Evolutionary conservation across 2,113 vertebrate species (phyloP).

Genomic region (Mesitornis unicolor): DNA sequence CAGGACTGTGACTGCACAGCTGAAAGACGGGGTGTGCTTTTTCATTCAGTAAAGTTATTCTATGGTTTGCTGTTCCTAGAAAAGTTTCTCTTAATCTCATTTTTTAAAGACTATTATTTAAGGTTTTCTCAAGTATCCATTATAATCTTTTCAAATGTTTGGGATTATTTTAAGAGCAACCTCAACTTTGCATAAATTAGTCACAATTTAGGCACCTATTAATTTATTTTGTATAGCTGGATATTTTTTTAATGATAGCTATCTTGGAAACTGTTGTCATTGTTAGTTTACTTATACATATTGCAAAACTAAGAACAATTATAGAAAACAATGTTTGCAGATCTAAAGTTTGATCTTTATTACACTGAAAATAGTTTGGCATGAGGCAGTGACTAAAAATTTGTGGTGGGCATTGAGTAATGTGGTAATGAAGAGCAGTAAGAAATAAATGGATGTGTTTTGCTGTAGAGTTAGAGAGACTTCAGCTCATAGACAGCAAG

Average conservation of each 20-base stretch:
- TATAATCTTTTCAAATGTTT: background rate
- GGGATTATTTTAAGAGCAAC: background rate
- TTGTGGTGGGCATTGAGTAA: background rate
- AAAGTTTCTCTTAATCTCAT: background rate
- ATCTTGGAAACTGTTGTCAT: background rate
- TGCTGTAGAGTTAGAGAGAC: background rate
- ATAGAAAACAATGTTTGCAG: background rate
- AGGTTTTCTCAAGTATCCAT: background rate
- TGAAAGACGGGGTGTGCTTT: background rate
- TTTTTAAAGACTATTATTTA: background rate
- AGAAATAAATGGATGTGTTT: background rate
- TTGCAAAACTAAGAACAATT: background rate
- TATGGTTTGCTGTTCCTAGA: background rate
- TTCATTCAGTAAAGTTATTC: background rate
- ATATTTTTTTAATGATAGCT: background rate
- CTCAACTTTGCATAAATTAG: background rate
- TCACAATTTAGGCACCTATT: background rate
- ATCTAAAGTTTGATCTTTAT: background rate
- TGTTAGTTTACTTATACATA: background rate
- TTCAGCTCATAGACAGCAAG: background rate
- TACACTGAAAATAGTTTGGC: background rate
- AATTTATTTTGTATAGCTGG: background rate
- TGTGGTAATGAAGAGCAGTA: background rate
- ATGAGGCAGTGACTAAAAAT: background rate
- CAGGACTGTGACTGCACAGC: background rate